A percentile compares a stretch with the other conserved stretches of the same genome.
Evolutionary conservation across 2,888 invertebrate species (phyloP).

Genomic region (Dolomedes plantarius): DNA sequence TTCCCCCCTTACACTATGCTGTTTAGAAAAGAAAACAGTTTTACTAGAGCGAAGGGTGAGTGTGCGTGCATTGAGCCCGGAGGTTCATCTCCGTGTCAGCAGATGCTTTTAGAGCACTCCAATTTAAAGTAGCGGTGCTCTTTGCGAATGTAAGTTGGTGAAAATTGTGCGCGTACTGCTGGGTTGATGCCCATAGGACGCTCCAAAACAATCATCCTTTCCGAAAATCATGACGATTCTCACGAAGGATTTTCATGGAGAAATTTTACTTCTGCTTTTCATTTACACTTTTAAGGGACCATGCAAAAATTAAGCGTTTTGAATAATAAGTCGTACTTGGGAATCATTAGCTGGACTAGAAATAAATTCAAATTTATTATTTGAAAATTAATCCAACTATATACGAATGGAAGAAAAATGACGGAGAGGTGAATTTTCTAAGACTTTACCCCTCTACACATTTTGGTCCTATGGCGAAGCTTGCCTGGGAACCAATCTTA

Average conservation of each 20-base stretch:
- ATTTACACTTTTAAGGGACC: constrained; percentile 13
- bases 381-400: too few relatives aligned
- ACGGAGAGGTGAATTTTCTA: too few relatives aligned
- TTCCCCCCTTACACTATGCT: not conserved
- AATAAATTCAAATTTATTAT: too few relatives aligned
- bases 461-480: too few relatives aligned
- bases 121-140: constrained; percentile 23
- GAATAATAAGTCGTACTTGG: too few relatives aligned
- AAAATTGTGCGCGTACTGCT: constrained; percentile 19
- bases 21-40: not conserved
- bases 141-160: constrained; percentile 20
- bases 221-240: constrained; percentile 38
- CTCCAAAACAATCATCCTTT: constrained; percentile 27
- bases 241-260: not conserved
- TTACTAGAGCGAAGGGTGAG: not conserved
- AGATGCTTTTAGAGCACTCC: constrained; percentile 35
- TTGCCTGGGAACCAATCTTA: too few relatives aligned
- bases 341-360: too few relatives aligned
- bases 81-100: constrained; percentile 14
- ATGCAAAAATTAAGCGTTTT: constrained; percentile 6
- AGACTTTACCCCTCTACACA: too few relatives aligned
- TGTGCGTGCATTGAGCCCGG: not conserved
- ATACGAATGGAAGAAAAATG: too few relatives aligned
- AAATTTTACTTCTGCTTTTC: constrained; percentile 8
- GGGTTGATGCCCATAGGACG: constrained; percentile 15